phyloP scores from a whole-genome alignment of 1,140 invertebrate species.

The Drosophila ercepeae region DNA sequence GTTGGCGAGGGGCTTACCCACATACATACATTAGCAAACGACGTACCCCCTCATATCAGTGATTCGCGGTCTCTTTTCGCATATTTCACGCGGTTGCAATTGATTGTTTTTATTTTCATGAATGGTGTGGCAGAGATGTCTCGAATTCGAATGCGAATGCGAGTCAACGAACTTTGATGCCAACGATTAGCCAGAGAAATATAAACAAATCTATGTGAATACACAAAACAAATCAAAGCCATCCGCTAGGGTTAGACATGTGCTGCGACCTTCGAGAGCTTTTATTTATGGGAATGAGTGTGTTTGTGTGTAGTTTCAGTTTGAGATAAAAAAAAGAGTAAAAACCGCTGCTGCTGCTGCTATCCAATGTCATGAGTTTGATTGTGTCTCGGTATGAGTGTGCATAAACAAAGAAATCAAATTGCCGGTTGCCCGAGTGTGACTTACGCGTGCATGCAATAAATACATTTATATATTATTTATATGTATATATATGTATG shows the following conservation, averaged over 20 bases:
- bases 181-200: conserved; percentile 49
- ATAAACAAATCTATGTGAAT: conserved; percentile 53
- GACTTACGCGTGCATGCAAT: conserved; percentile 60
- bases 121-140: conserved; percentile 22
- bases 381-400: conserved; percentile 16
- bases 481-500: conserved; percentile 26
- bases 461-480: conserved; percentile 32
- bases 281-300: conserved; percentile 33
- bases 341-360: conserved; percentile 24
- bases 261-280: conserved; percentile 54
- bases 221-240: conserved; percentile 42
- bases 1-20: neutral
- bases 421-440: conserved; percentile 51
- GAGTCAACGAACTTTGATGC: conserved; percentile 44
- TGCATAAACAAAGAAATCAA: conserved; percentile 53
- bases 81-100: conserved; percentile 21
- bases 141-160: conserved; percentile 29
- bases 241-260: conserved; percentile 44
- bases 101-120: conserved; percentile 15
- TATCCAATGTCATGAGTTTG: conserved; percentile 39
- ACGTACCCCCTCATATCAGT: conserved; percentile 6
- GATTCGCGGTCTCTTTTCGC: conserved; percentile 4
- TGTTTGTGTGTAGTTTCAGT: conserved; percentile 19
- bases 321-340: conserved; percentile 44
- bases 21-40: neutral